Base-by-base conservation (phyloP, 2,888 invertebrate species). In the Chloroclystis v-ata region DNA sequence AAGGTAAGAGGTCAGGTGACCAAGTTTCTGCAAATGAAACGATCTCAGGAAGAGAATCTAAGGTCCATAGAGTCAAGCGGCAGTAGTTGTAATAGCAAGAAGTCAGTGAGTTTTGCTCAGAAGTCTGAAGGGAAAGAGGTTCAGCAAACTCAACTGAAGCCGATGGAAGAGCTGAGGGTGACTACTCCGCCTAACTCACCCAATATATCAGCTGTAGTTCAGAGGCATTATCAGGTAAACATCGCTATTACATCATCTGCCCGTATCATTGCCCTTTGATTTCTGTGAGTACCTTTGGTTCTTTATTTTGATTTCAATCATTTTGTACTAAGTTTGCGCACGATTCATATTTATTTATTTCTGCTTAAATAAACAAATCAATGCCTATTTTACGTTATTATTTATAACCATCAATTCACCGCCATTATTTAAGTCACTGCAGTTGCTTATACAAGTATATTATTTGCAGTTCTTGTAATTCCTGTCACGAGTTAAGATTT, bases 71-170 rank as follows among this genome's bases (percentile, higher is more conserved):
- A 91, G 61, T 89, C 90, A 69, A 88, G 87, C 56, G 89, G 89
- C 47, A 90, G 89, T 66, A 88, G 89, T 69, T 89, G 89, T 63
- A 90, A 89, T 61, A 90, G 90, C 65, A 92, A 92, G 75, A 94
- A 94, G 75, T 92, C 92, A 57, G 94, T 94, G 54, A 94, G 94
- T 78, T 94, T 94, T 77, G 93, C 93, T 38, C 91, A 90, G 73
- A 91, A 90, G 72, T 73, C 82, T 55, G 84, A 82, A 54, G 73
- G 67, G 28, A 76, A 76, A 52, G 78, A 77, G 62, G 72, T 67
- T 50, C 72, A 71, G 59, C 88, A 82, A 61, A 88, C 76, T 69
- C 81, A 76, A 60, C 78, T 79, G 59, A 88, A 85, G 74, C 84
- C 86, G 58, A 88, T 86, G 67, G 89, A 89, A 57, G 85, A 89